A percentile compares a stretch with the other conserved stretches of the same genome.
Evolutionary conservation across 2,113 vertebrate species (phyloP).

Genomic region (Fulmarus glacialis): DNA sequence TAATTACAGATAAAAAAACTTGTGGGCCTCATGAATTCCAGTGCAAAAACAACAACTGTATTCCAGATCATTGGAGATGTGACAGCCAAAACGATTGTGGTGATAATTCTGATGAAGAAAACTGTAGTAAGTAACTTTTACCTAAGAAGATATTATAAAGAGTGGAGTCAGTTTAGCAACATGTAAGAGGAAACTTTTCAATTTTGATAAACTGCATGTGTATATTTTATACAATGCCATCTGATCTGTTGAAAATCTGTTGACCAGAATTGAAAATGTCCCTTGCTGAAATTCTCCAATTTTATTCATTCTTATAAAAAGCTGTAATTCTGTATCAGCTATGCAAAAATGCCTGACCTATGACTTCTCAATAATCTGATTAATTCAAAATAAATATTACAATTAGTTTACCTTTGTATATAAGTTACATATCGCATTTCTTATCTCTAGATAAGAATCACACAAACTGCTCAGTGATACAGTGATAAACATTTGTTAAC

Average conservation of each 20-base stretch:
- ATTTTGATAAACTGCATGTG: neutral
- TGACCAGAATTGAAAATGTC: neutral
- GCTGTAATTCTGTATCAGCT: neutral
- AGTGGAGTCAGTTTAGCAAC: neutral
- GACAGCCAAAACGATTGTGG: conserved; percentile 98
- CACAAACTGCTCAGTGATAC: neutral
- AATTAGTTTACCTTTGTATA: neutral
- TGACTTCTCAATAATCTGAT: neutral
- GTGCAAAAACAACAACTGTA: conserved; percentile 98
- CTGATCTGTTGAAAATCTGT: neutral
- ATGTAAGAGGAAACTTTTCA: neutral
- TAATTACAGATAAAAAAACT: conserved; percentile 94
- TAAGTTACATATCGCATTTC: neutral
- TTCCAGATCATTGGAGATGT: conserved; percentile 97
- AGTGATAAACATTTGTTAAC: neutral
- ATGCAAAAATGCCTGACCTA: neutral
- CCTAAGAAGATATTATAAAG: neutral
- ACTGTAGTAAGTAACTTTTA: conserved; percentile 90
- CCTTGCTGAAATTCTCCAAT: neutral
- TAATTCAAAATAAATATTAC: neutral
- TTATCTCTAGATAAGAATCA: neutral
- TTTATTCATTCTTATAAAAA: neutral
- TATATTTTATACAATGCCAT: neutral
- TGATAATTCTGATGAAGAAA: conserved; percentile 97
- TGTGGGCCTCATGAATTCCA: conserved; percentile 98